Evolutionary conservation across 2,797 vertebrate genomes (phyloP).

Genomic region (Sebastes nivosus): DNA sequence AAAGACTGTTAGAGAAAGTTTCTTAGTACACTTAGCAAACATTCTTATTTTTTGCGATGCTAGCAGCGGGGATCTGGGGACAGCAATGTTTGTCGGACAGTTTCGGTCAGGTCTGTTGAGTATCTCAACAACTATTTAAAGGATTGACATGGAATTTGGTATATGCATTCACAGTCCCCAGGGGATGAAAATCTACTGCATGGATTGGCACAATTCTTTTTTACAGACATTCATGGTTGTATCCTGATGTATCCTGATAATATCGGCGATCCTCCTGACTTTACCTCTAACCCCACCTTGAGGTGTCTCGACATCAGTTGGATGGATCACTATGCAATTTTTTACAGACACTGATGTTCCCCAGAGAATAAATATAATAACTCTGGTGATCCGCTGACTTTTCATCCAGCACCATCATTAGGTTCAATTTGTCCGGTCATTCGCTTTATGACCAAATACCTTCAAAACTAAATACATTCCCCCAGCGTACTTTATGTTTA

Average conservation of each 20-base stretch:
- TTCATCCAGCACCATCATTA: no score
- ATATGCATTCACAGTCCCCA: no score
- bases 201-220: no score
- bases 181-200: no score
- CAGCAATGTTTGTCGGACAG: not conserved
- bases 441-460: not conserved
- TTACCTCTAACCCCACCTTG: not conserved
- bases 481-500: not conserved
- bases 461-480: not conserved
- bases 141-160: no score
- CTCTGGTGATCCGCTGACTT: not conserved
- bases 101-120: not conserved
- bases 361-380: not conserved
- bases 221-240: not conserved
- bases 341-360: not conserved
- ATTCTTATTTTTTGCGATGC: not conserved
- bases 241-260: not conserved
- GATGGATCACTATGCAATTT: not conserved
- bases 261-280: not conserved
- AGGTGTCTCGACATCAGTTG: not conserved
- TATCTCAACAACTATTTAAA: no score
- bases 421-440: not conserved
- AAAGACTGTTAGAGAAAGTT: slow-evolving; percentile 9
- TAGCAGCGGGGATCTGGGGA: not conserved
- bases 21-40: not conserved